Base-by-base conservation (phyloP, 2,797 vertebrate genomes). In the Lacerta bilineata region DNA sequence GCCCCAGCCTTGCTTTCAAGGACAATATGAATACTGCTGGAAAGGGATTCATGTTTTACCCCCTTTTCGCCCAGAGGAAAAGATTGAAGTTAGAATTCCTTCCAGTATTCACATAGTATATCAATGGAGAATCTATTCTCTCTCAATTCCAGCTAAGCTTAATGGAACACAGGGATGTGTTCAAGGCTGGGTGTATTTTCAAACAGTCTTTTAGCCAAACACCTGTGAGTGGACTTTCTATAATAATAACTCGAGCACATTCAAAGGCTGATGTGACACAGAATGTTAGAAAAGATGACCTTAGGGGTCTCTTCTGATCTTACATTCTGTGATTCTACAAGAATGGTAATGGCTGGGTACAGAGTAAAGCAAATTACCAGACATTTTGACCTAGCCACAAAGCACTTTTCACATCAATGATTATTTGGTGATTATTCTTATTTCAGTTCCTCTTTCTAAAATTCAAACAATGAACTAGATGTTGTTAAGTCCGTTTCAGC, bases 51-150 rank as follows among this genome's bases (percentile, higher is more conserved):
- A 87, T 46, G n/a, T 23, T 39, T 46, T 61, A 43, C 71, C 75
- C 69, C 27, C 27, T 61, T 10, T 59, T 85, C 39, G 61, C 43
- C n/a, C 69, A 81, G 71, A 85, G 69, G 84, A 85, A 76, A 85
- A 89, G 71, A 81, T 81, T 10, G 61, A 89, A 76, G 59, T 55
- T 75, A 68, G 71, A 69, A 89, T 82, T 76, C 61, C 85, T 86
- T 50, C 61, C 61, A 59, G 64, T 84, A 79, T 84, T 64, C 71
- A 86, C 61, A 69, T 9, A 66, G 64, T 82, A 86, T 85, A 89
- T 59, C 43, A 82, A 18, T 86, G 78, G 59, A 82, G 29, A 84
- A 80, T 64, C 10, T 18, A 20, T 64, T 25, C 8, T 8, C 61
- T n/a, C 75, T 25, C 39, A 68, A 27, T 75, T 76, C 27, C 59